Conservation (phyloP, 2,113 vertebrate species). For the Eira barbara region DNA sequence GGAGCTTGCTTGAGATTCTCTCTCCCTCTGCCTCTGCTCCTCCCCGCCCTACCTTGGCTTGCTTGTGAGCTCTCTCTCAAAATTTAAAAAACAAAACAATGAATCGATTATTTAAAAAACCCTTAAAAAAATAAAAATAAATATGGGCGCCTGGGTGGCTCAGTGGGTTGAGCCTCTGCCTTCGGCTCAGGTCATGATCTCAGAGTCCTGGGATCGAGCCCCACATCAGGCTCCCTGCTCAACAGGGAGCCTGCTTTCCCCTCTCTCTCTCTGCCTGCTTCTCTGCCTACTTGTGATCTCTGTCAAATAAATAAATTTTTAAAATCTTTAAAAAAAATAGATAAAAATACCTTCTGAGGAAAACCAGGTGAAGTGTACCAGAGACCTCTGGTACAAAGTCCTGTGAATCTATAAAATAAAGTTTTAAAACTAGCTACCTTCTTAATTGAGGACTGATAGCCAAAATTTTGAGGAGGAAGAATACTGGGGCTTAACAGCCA, state of each 20-base stretch:
- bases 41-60: rapidly evolving
- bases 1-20: neutral
- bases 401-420: neutral
- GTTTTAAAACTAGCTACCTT: neutral
- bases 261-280: too few relatives aligned
- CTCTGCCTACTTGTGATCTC: too few relatives aligned
- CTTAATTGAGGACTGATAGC: neutral
- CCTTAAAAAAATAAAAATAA: neutral
- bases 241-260: too few relatives aligned
- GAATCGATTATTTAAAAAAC: neutral
- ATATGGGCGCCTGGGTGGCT: too few relatives aligned
- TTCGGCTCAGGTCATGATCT: too few relatives aligned
- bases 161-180: too few relatives aligned
- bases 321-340: too few relatives aligned
- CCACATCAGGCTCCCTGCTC: too few relatives aligned
- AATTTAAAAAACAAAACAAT: neutral
- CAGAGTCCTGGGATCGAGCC: too few relatives aligned
- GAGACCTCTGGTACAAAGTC: neutral
- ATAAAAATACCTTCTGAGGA: neutral
- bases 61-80: neutral
- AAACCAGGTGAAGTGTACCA: neutral
- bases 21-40: neutral
- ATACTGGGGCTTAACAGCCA: neutral
- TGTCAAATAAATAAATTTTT: too few relatives aligned
- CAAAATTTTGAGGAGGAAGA: neutral